Evolutionary conservation across 2,888 invertebrate genomes (phyloP).

Genomic region (Sphinx pinastri): DNA sequence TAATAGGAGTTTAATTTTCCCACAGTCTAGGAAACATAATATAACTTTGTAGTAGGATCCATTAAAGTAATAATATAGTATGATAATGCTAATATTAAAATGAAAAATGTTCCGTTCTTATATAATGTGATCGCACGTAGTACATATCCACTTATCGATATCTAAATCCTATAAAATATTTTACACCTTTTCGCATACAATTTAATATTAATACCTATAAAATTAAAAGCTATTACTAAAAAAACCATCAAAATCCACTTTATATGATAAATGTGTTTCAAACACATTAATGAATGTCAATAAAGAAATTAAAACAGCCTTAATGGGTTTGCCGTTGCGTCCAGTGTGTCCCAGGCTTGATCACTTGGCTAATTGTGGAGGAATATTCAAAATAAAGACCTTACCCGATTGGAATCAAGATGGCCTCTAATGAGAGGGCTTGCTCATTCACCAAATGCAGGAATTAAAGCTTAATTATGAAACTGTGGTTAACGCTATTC

Average conservation of each 20-base stretch:
- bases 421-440: constrained; percentile 22
- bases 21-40: too few relatives aligned
- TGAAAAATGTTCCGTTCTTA: too few relatives aligned
- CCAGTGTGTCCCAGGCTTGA: not conserved
- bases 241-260: not conserved
- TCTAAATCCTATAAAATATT: too few relatives aligned
- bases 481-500: not conserved
- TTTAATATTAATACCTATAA: too few relatives aligned
- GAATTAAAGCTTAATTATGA: constrained; percentile 18
- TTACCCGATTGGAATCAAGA: constrained; percentile 17
- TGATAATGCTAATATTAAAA: too few relatives aligned
- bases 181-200: too few relatives aligned
- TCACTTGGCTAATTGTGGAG: constrained; percentile 8
- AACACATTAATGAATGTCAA: not conserved
- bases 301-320: not conserved
- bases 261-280: not conserved
- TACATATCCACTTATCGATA: too few relatives aligned
- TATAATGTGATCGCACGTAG: too few relatives aligned
- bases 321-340: too few relatives aligned
- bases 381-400: constrained; percentile 23
- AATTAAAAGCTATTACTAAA: not conserved
- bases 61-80: too few relatives aligned
- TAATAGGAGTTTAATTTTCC: too few relatives aligned
- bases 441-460: constrained; percentile 13
- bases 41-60: too few relatives aligned